Evolutionary conservation across 2,113 vertebrate genomes (phyloP).

Genomic region (Grammomys surdaster): DNA sequence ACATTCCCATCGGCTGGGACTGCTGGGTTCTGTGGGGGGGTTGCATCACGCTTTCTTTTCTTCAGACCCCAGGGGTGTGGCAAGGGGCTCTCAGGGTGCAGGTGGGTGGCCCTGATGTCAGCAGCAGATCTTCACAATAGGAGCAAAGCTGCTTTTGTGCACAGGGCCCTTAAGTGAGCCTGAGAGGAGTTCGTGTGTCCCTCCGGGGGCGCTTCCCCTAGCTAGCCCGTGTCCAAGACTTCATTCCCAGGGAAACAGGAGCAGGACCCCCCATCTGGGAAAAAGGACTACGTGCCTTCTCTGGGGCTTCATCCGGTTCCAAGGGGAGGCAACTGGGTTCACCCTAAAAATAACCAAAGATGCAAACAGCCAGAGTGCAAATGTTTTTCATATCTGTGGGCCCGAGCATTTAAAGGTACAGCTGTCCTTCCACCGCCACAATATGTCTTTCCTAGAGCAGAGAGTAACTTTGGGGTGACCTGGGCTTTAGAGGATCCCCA

Average conservation of each 20-base stretch:
- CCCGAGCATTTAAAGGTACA: slow-evolving; percentile 76
- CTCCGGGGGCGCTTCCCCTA: not conserved
- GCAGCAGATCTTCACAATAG: not conserved
- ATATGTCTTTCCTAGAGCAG: not conserved
- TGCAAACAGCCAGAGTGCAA: slow-evolving; percentile 74
- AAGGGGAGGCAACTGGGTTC: slow-evolving; percentile 75
- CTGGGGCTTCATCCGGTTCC: slow-evolving; percentile 75
- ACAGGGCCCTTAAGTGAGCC: not conserved
- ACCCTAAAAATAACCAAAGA: slow-evolving; percentile 84
- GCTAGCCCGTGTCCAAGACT: not conserved
- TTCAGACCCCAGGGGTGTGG: rapidly evolving
- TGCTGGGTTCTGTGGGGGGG: not conserved
- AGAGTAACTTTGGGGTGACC: not conserved
- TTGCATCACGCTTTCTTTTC: not conserved
- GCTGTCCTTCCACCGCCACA: slow-evolving; percentile 42
- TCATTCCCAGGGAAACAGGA: slow-evolving; percentile 64
- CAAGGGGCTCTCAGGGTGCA: not conserved
- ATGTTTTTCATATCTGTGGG: slow-evolving; percentile 56
- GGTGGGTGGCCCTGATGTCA: not conserved
- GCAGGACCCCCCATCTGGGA: slow-evolving; percentile 75
- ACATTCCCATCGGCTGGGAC: slow-evolving; percentile 1
- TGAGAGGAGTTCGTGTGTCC: rapidly evolving
- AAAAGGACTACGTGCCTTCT: slow-evolving; percentile 75
- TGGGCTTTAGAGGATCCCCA: not conserved
- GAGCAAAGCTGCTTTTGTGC: not conserved